Conservation (phyloP, 1,140 invertebrate species). For the Triops longicaudatus region DNA sequence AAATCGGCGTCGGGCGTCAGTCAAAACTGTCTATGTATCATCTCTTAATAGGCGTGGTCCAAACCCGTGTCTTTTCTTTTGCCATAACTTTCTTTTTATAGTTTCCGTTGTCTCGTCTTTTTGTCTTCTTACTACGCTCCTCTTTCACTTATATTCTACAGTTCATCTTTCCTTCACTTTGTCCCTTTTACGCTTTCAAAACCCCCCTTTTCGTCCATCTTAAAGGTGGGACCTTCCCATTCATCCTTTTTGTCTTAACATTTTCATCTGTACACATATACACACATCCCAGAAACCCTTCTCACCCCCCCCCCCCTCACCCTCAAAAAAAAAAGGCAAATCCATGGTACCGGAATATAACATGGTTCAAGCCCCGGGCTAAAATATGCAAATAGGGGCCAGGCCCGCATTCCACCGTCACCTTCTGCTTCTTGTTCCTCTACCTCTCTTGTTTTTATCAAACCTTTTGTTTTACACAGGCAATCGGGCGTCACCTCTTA, state of each 20-base stretch:
- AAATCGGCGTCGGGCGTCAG: background rate
- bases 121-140: background rate
- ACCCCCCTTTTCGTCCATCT: too few species aligned
- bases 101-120: background rate
- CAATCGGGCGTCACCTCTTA: conserved; percentile 10
- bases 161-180: background rate
- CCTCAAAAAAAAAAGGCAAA: conserved; percentile 22
- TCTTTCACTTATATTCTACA: too few species aligned
- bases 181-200: background rate
- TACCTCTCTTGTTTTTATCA: conserved; percentile 13
- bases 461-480: background rate
- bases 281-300: background rate
- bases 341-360: conserved; percentile 19
- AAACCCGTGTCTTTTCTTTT: conserved; percentile 3
- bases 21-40: background rate
- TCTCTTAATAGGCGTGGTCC: conserved; percentile 10
- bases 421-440: background rate
- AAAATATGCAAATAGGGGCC: conserved; percentile 6
- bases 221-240: background rate
- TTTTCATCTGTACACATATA: background rate
- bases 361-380: background rate
- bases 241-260: conserved; percentile 17
- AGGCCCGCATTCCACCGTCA: background rate
- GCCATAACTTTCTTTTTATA: background rate
- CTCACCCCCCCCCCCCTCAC: too few species aligned